These are phyloP conservation scores for Tetrax tetrax DNA, from an alignment of 2,113 vertebrate genomes.

Conservation along the genomic window DNA sequence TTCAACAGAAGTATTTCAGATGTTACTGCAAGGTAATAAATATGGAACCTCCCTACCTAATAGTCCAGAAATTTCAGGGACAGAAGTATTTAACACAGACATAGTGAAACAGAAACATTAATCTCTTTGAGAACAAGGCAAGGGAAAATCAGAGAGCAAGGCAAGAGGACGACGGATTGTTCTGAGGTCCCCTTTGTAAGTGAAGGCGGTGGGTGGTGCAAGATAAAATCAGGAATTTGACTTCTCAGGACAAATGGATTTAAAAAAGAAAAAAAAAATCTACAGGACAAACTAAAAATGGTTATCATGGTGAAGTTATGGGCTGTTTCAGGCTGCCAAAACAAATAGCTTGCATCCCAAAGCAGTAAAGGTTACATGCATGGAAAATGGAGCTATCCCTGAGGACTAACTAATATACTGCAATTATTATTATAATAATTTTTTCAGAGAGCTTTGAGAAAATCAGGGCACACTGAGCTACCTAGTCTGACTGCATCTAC, in stretches of 20 bases:
- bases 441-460: slow-evolving; percentile 34
- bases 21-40: not conserved
- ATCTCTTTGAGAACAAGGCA: not conserved
- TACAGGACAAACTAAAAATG: slow-evolving; percentile 55
- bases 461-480: not conserved
- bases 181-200: not conserved
- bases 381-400: slow-evolving; percentile 60
- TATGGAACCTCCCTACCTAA: not conserved
- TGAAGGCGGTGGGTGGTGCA: slow-evolving; percentile 1
- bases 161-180: not conserved
- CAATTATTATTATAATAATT: slow-evolving; percentile 39
- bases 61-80: not conserved
- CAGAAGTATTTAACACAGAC: not conserved
- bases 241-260: slow-evolving; percentile 39
- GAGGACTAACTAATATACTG: slow-evolving; percentile 49
- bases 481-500: not conserved
- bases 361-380: slow-evolving; percentile 65
- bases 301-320: slow-evolving; percentile 61
- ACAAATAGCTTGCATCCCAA: slow-evolving; percentile 58
- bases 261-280: not conserved
- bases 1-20: not conserved
- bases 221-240: slow-evolving; percentile 64
- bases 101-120: not conserved
- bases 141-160: not conserved
- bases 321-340: slow-evolving; percentile 56